Percentiles rank a stretch among this genome's conserved stretches.
Evolutionary conservation across 1,140 invertebrate species (phyloP).

Genomic region (Acarapis woodi): DNA sequence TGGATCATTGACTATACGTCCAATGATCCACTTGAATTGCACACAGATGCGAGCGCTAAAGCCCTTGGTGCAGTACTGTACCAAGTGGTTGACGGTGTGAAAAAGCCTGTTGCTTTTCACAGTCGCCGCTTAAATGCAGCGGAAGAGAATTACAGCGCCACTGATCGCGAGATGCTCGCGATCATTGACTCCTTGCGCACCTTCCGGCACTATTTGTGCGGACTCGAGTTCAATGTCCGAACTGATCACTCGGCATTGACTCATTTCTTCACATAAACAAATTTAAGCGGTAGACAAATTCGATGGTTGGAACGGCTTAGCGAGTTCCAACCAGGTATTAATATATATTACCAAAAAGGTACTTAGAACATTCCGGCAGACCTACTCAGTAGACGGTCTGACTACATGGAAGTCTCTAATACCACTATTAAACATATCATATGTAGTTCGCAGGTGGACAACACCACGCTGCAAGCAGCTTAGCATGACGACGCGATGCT

Average conservation of each 20-base stretch:
- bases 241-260: constrained; percentile 13
- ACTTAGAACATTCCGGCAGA: constrained; percentile 1
- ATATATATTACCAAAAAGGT: not conserved
- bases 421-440: too few species aligned
- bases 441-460: too few species aligned
- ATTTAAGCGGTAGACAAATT: constrained; percentile 7
- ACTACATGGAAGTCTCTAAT: not conserved
- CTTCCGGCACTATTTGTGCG: constrained; percentile 13
- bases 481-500: too few species aligned
- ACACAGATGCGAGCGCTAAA: constrained; percentile 8
- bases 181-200: constrained; percentile 11
- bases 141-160: constrained; percentile 10
- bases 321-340: too few species aligned
- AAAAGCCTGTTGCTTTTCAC: not conserved
- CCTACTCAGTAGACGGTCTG: not conserved
- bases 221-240: constrained; percentile 10
- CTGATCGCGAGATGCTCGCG: constrained; percentile 12
- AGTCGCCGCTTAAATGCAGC: not conserved
- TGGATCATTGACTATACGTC: constrained; percentile 5
- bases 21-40: constrained; percentile 3
- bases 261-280: constrained; percentile 6
- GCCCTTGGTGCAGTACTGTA: constrained; percentile 9
- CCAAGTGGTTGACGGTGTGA: constrained; percentile 2
- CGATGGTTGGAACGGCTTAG: not conserved
- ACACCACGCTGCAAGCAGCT: too few species aligned